phyloP scores from a whole-genome alignment of 2,888 invertebrate genomes.

The Athripsodes cinereus region DNA sequence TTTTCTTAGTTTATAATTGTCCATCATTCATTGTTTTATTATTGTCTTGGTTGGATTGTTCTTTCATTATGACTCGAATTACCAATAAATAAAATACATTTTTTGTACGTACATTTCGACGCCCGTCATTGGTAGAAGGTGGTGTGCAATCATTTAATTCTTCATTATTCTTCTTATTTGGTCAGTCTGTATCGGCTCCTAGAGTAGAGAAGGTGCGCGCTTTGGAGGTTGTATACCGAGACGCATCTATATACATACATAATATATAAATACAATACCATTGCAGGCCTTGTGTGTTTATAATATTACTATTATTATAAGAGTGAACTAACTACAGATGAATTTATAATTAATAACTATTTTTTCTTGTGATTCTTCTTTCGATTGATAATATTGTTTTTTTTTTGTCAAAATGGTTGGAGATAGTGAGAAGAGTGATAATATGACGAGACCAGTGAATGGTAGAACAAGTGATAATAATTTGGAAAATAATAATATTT shows the following conservation, averaged over 20 bases:
- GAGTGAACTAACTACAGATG: neutral
- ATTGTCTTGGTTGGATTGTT: too few relatives aligned
- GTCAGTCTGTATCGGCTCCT: neutral
- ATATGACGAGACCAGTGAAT: neutral
- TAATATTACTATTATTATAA: too few relatives aligned
- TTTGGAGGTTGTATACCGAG: neutral
- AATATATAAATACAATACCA: too few relatives aligned
- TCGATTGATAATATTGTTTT: too few relatives aligned
- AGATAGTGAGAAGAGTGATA: slow-evolving; percentile 1
- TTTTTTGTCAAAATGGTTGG: slow-evolving; percentile 3
- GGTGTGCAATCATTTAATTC: neutral
- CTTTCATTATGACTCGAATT: too few relatives aligned
- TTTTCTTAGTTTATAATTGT: too few relatives aligned
- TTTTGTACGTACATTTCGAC: neutral
- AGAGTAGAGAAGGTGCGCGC: neutral
- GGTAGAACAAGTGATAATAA: slow-evolving; percentile 6
- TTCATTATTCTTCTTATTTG: neutral
- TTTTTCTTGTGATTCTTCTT: neutral
- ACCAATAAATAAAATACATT: too few relatives aligned
- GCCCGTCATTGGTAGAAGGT: neutral
- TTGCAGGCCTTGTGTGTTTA: too few relatives aligned
- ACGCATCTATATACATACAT: neutral
- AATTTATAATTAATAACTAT: neutral
- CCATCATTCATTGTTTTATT: too few relatives aligned
- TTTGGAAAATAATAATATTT: slow-evolving; percentile 7